Percentiles rank a stretch among this genome's conserved stretches.
phyloP scores from a whole-genome alignment of 2,888 invertebrate genomes.

The Diadegma fenestrale region DNA sequence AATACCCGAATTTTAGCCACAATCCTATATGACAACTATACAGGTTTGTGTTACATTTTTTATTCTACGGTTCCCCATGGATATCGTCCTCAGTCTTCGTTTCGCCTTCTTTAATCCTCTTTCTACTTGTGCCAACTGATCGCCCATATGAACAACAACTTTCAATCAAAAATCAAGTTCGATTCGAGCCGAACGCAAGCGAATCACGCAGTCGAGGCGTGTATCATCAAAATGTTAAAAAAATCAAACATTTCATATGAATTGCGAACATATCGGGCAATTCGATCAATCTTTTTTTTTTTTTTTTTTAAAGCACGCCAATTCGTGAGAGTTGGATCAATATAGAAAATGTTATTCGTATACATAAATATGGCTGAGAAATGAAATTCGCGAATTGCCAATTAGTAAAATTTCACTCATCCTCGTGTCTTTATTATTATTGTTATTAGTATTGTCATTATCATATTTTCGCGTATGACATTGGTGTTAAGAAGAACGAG shows the following conservation, averaged over 20 bases:
- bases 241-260: not conserved
- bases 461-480: conserved; percentile 7
- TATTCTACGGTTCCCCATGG: not conserved
- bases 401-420: conserved; percentile 2
- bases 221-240: not conserved
- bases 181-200: not conserved
- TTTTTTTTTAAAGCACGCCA: not conserved
- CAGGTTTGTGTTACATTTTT: conserved; percentile 14
- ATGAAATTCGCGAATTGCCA: conserved; percentile 16
- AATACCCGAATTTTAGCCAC: conserved; percentile 24
- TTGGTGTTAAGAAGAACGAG: not conserved
- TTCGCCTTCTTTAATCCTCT: not conserved
- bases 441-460: not conserved
- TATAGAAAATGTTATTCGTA: not conserved
- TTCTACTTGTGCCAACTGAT: not conserved
- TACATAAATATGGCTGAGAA: conserved; percentile 8
- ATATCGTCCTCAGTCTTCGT: not conserved
- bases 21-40: conserved; percentile 3
- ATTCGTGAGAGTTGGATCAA: not conserved
- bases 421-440: not conserved
- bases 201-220: not conserved
- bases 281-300: not conserved
- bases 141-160: not conserved
- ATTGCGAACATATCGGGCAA: not conserved
- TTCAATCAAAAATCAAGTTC: too few species aligned